Conservation (phyloP, 2,888 invertebrate species). For the Danaus chrysippus region DNA sequence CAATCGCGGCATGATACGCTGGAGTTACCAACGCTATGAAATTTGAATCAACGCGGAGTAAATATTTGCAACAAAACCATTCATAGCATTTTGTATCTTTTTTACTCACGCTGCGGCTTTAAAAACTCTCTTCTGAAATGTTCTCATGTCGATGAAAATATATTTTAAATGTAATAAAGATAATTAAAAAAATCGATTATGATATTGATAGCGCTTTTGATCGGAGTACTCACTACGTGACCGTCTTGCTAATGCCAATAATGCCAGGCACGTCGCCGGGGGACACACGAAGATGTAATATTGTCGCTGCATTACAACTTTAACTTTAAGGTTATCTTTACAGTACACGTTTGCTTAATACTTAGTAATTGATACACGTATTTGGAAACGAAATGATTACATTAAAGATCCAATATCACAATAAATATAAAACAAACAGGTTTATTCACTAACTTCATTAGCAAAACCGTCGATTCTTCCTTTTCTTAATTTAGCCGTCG, state of each 20-base stretch:
- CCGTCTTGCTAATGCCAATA: slow-evolving; percentile 48
- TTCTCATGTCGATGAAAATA: too few relatives aligned
- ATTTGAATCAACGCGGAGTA: slow-evolving; percentile 63
- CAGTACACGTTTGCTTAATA: slow-evolving; percentile 4
- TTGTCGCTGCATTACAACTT: slow-evolving; percentile 9
- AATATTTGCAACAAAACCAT: slow-evolving; percentile 68
- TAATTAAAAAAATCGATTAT: too few relatives aligned
- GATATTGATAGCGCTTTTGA: too few relatives aligned
- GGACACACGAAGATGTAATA: slow-evolving; percentile 27
- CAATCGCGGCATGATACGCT: slow-evolving; percentile 49
- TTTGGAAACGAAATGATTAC: too few relatives aligned
- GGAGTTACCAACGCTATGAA: slow-evolving; percentile 61
- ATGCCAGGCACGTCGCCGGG: slow-evolving; percentile 48
- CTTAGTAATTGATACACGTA: not conserved
- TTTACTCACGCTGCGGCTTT: slow-evolving; percentile 58
- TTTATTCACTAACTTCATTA: not conserved
- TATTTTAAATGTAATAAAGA: too few relatives aligned
- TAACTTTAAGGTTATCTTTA: slow-evolving; percentile 6
- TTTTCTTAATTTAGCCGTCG: slow-evolving; percentile 3
- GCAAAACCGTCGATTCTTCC: not conserved
- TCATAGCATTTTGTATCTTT: slow-evolving; percentile 53
- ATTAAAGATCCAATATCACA: too few relatives aligned
- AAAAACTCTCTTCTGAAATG: slow-evolving; percentile 46
- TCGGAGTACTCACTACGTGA: slow-evolving; percentile 52
- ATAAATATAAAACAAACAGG: too few relatives aligned